These are phyloP conservation scores for Campoletis raptor DNA, from an alignment of 2,888 invertebrate species.

Conservation along the genomic window DNA sequence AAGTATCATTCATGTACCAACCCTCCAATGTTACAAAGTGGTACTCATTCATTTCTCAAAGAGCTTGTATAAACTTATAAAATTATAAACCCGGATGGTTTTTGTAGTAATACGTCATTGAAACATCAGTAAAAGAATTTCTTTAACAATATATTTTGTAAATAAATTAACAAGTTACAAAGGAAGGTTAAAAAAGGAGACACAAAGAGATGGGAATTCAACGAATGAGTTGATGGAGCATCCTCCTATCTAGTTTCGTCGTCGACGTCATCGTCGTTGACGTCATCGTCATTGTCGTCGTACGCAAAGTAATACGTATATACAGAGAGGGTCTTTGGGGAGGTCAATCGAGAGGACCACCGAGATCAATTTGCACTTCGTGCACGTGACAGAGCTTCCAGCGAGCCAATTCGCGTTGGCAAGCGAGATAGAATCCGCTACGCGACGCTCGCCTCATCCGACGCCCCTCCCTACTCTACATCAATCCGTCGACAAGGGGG, in stretches of 20 bases:
- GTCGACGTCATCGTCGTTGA: conserved; percentile 40
- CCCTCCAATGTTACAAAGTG: conserved; percentile 12
- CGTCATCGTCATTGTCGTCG: conserved; percentile 29
- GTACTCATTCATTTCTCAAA: conserved; percentile 11
- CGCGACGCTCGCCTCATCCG: conserved; percentile 47
- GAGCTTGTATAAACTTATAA: background rate
- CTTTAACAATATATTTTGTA: background rate
- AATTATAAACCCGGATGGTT: background rate
- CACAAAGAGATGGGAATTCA: background rate
- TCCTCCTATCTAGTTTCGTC: conserved; percentile 30
- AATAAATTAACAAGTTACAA: background rate
- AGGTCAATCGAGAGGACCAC: conserved; percentile 74
- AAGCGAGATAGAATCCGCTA: conserved; percentile 41
- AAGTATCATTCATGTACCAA: conserved; percentile 38
- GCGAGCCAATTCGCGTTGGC: conserved; percentile 80
- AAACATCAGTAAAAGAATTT: background rate
- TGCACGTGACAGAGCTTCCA: conserved; percentile 81
- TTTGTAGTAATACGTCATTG: background rate
- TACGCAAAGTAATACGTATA: conserved; percentile 44
- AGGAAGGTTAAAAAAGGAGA: background rate
- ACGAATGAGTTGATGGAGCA: background rate
- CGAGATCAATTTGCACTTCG: conserved; percentile 81
- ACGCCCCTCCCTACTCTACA: conserved; percentile 7
- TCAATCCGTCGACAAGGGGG: conserved; percentile 60
- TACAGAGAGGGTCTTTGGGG: conserved; percentile 60